These are phyloP conservation scores for Eidolon dupreanum DNA, from an alignment of 2,797 vertebrate species.

Conservation along the genomic window DNA sequence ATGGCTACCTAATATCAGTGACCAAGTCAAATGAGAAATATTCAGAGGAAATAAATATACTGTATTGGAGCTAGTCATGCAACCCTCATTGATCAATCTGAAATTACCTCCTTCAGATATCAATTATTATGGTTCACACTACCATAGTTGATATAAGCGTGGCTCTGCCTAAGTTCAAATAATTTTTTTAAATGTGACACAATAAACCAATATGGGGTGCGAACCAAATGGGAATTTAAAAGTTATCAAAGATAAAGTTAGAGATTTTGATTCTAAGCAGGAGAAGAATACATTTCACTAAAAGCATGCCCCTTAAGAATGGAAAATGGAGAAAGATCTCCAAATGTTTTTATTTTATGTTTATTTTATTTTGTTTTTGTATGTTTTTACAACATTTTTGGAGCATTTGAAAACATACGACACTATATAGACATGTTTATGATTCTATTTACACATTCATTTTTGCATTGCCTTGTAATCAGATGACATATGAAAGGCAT, in stretches of 20 bases:
- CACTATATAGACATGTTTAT: slow-evolving; percentile 38
- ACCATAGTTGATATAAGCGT: not conserved
- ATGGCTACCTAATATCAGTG: not conserved
- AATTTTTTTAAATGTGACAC: not conserved
- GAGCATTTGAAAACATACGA: slow-evolving; percentile 56
- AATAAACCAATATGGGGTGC: slow-evolving; percentile 34
- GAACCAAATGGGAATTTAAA: slow-evolving; percentile 59
- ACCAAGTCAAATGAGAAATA: slow-evolving; percentile 38
- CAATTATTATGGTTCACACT: not conserved
- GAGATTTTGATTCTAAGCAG: slow-evolving; percentile 37
- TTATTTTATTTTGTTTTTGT: not conserved
- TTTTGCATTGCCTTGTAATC: slow-evolving; percentile 49
- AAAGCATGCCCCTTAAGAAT: slow-evolving; percentile 55
- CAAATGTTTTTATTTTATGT: no score
- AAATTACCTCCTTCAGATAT: not conserved
- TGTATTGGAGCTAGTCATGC: not conserved
- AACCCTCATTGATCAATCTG: not conserved
- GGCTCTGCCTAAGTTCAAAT: slow-evolving; percentile 20
- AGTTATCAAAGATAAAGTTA: slow-evolving; percentile 33
- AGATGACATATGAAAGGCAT: not conserved
- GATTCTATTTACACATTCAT: slow-evolving; percentile 16
- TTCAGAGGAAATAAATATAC: slow-evolving; percentile 28
- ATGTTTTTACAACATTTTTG: slow-evolving; percentile 51
- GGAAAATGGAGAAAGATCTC: slow-evolving; percentile 46
- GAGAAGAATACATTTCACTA: slow-evolving; percentile 48